Percentiles rank a stretch among this genome's conserved stretches.
These are phyloP conservation scores for Liasis olivaceus DNA, from an alignment of 2,797 vertebrate genomes.

Conservation along the genomic window DNA sequence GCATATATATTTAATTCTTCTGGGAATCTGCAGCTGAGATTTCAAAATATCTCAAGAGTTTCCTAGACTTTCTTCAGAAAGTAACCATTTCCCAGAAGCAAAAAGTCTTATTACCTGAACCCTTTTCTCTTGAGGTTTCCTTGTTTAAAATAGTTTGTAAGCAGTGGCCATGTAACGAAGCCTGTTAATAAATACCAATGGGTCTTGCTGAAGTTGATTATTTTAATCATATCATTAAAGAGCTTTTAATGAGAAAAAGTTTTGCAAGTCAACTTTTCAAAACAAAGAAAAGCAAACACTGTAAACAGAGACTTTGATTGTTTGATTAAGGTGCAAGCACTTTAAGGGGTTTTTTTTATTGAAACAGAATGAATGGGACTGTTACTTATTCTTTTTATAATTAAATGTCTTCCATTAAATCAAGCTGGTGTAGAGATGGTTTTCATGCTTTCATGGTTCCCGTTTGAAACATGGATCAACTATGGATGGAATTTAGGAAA, in stretches of 20 bases:
- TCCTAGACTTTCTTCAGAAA: not conserved
- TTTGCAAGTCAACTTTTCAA: not conserved
- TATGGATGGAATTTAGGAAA: not conserved
- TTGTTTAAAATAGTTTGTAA: not conserved
- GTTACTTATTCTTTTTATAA: not conserved
- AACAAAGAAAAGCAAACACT: not conserved
- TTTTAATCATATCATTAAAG: not conserved
- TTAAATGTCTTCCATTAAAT: not conserved
- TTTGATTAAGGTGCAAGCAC: not conserved
- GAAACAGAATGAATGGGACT: not conserved
- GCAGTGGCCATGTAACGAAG: not conserved
- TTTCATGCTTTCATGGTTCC: not conserved
- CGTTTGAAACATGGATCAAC: not conserved
- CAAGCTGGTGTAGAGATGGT: not conserved
- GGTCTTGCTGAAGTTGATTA: not conserved
- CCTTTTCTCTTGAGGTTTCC: not conserved
- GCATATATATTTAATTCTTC: not conserved
- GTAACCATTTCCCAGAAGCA: conserved; percentile 10
- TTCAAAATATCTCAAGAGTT: not conserved
- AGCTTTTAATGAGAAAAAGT: conserved; percentile 2
- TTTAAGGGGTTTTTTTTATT: not conserved
- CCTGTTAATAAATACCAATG: not conserved
- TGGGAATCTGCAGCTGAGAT: not conserved
- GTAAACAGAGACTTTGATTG: not conserved
- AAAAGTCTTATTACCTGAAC: not conserved